phyloP scores from a whole-genome alignment of 2,113 vertebrate genomes.

The Otis tarda region DNA sequence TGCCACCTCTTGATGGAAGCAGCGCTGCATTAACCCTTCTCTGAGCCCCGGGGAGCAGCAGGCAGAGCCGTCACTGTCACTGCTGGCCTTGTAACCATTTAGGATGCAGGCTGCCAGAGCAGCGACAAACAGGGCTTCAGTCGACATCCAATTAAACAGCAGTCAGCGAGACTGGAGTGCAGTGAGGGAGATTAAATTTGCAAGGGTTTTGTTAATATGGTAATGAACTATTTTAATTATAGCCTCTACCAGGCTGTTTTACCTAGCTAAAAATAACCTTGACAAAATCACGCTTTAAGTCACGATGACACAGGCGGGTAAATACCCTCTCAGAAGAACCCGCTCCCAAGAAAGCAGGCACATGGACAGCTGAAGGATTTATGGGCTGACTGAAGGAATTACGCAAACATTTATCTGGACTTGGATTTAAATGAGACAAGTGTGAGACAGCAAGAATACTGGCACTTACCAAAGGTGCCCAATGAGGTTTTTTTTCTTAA shows the following conservation, averaged over 20 bases:
- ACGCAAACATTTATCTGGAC: not conserved
- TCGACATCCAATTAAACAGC: not conserved
- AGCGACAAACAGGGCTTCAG: not conserved
- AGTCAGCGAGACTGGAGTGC: not conserved
- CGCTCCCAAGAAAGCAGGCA: fast-evolving
- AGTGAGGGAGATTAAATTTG: not conserved
- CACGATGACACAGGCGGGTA: not conserved
- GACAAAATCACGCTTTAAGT: not conserved
- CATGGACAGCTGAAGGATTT: not conserved
- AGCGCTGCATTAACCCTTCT: not conserved
- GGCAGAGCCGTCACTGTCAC: not conserved
- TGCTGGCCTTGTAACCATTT: not conserved
- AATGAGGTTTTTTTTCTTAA: not conserved
- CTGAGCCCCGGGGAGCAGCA: fast-evolving
- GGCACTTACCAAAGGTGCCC: not conserved
- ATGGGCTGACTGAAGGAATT: not conserved
- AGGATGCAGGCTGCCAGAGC: not conserved
- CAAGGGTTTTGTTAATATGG: slow-evolving; percentile 55
- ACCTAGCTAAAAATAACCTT: slow-evolving; percentile 56
- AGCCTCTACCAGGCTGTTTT: slow-evolving; percentile 48
- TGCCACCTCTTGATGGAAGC: not conserved
- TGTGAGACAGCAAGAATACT: not conserved
- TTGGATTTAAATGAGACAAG: not conserved
- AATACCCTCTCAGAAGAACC: not conserved
- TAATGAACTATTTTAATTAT: slow-evolving; percentile 67